Evolutionary conservation across 2,888 invertebrate genomes (phyloP), one percentile per base, ranked within the genome.

Genomic region (Calameuta pallipes): DNA sequence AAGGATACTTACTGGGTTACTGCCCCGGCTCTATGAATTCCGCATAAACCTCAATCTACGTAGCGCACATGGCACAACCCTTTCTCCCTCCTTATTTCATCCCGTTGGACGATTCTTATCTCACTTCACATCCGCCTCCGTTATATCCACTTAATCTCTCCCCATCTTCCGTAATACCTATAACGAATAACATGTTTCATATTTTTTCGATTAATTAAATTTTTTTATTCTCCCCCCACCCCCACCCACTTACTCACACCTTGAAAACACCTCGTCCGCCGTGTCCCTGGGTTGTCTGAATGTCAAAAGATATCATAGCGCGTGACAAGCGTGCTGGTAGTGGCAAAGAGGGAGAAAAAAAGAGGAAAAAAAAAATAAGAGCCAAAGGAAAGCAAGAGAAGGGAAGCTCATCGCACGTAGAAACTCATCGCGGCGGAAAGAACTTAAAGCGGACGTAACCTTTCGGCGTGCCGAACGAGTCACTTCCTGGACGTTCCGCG

Each of bases 11-110:
- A 76, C 80, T 79, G 41, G 41, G 41, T 41, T 41, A 41, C 41
- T 41, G 41, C 41, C 31, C 71, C 71, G 71, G 13, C 71, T 86
- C 87, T 89, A 89, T 88, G 88, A 89, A 90, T 90, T 87, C 88
- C 83, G 86, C 87, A 85, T 85, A 87, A 87, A 81, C 31, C 36
- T 41, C 15, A 23, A 41, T 41, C 4, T 15, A 6, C 41, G 0
- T 13, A 13, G 41, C 6, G 6, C 15, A 41, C 41, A 81, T 78
- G 80, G 80, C 81, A 56, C 31, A 35, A 36, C 78, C 79, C 78
- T 76, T 77, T 78, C 76, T 76, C 56, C 15, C 4, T 13, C 15
- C 13, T 13, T 41, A 41, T 6, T 41, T 41, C 9, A 4, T 41
- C 23, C 9, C 9, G 2, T 41, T 41, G 15, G 1, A 15, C 23